Base-by-base conservation (phyloP, 2,888 invertebrate species). In the Priocnemis perturbator region DNA sequence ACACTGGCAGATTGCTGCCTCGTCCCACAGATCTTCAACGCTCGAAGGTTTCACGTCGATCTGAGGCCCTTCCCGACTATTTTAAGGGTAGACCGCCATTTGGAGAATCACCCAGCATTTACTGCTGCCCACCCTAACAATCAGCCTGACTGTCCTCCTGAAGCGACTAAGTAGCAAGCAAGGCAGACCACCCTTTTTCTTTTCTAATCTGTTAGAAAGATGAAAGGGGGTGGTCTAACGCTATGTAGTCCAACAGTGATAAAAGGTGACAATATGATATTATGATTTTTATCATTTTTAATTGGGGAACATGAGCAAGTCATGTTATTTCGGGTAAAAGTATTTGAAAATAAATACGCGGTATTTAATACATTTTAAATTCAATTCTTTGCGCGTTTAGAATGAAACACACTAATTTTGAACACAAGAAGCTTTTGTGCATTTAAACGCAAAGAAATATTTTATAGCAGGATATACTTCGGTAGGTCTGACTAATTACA, bases 1-100 rank as follows among this genome's bases (percentile, higher is more conserved):
- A 96, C 98, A 0, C 90, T 98, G 85, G 98, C 98, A 4, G 99
- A 99, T 89, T 95, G 97, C 85, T 98, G 97, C 87, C 91, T 99
- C 69, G 96, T 98, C 60, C 98, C 98, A 57, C 98, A 99, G 90
- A 95, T 98, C 63, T 97, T 96, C 88, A 98, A 97, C 90, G 98
- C 98, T 37, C 92, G 95, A 89, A 94, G 97, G 95, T 98, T 98
- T 91, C 96, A 96, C 83, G 97, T 98, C 14, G 97, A 98, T 88
- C 90, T 98, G 78, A 92, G 95, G 73, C 94, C 95, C 0, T 98
- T 95, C 89, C 98, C 98, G 3, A 96, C 94, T 63, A 97, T 98
- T 81, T 90, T 94, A 66, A 93, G 97, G 84, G 96, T 99, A 69
- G 95, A 97, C 88, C 93, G 95, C 60, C 95, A 96, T 84, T 90